phyloP scores from a whole-genome alignment of 1,140 invertebrate genomes.

The Apocrypta bakeri region DNA sequence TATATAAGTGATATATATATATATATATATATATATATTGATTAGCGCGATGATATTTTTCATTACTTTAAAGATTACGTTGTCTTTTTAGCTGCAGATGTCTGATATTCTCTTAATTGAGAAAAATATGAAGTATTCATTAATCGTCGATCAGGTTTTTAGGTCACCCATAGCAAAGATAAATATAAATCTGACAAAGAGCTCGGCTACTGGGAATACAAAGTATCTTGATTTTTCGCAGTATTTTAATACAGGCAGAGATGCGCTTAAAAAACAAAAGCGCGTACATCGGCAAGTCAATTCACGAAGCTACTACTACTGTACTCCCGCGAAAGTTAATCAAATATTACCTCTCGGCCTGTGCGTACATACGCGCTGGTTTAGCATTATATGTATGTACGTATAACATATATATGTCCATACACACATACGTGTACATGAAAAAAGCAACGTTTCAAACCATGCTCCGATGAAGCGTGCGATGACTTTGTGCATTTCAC shows the following conservation, averaged over 20 bases:
- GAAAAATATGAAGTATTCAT: background rate
- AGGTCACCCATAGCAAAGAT: background rate
- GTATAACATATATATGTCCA: no score
- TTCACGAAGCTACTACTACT: background rate
- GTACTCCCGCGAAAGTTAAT: background rate
- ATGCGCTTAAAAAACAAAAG: background rate
- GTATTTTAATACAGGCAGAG: background rate
- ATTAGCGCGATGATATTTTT: background rate
- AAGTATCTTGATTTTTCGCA: background rate
- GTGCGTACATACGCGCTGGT: background rate
- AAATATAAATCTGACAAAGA: background rate
- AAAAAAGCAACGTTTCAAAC: background rate
- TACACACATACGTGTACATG: no score
- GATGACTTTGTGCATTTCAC: constrained; percentile 4
- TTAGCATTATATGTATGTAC: background rate
- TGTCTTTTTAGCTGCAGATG: background rate
- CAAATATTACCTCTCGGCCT: background rate
- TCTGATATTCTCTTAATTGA: background rate
- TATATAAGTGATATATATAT: no score
- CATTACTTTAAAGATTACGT: background rate
- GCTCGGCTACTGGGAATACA: background rate
- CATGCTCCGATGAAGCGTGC: background rate
- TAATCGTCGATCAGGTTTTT: background rate
- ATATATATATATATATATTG: background rate
- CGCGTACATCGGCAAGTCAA: background rate